These are phyloP conservation scores for Nebria brevicollis DNA, from an alignment of 2,888 invertebrate species.

Conservation along the genomic window DNA sequence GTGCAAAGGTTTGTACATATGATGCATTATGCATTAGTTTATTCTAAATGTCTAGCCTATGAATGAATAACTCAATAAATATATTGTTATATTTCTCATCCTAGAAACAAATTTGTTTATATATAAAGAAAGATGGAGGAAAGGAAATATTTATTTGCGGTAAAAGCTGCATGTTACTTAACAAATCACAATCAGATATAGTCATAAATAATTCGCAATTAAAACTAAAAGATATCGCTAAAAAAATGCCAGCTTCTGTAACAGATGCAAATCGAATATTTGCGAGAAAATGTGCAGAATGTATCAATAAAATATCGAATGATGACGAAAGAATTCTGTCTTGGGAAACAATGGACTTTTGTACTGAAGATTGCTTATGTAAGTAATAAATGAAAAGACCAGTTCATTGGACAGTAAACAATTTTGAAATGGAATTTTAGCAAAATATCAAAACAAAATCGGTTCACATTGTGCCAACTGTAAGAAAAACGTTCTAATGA, in stretches of 20 bases:
- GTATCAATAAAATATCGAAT: constrained; percentile 63
- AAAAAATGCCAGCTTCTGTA: constrained; percentile 13
- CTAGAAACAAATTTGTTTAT: neutral
- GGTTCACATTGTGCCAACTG: constrained; percentile 86
- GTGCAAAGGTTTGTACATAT: constrained; percentile 16
- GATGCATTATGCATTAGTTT: neutral
- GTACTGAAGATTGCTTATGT: constrained; percentile 87
- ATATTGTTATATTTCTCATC: neutral
- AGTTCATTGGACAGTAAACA: neutral
- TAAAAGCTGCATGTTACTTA: neutral
- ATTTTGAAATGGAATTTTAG: constrained; percentile 54
- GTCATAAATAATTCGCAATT: neutral
- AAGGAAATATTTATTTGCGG: constrained; percentile 25
- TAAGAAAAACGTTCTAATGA: constrained; percentile 76
- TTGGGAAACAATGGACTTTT: constrained; percentile 96
- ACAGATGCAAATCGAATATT: constrained; percentile 46
- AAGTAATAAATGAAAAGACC: constrained; percentile 50
- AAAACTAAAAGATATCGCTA: constrained; percentile 19
- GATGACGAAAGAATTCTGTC: constrained; percentile 74
- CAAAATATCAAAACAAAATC: constrained; percentile 77
- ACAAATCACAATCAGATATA: neutral
- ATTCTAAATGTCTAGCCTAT: no score
- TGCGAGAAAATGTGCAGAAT: constrained; percentile 63
- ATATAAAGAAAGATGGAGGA: constrained; percentile 2
- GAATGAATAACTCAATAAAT: no score